Base-by-base conservation (phyloP, 2,113 vertebrate species). In the Stercorarius parasiticus region DNA sequence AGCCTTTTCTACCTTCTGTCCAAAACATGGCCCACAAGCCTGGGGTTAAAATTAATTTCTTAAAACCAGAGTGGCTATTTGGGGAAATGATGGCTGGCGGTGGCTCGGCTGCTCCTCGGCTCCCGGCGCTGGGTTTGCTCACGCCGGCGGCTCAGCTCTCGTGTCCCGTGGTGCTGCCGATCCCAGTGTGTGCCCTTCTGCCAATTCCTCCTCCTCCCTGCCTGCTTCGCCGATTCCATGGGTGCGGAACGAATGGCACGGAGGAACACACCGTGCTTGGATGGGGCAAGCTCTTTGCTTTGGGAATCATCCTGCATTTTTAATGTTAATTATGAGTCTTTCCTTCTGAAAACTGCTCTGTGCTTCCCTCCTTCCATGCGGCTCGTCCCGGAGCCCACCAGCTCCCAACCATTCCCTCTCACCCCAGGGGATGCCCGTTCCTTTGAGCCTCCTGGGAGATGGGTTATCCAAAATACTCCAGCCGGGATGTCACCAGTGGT, bases 361-460 rank as follows among this genome's bases (percentile, higher is more conserved):
- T 8, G 4, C 30, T 58, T 71, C 40, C 16, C 56, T 86, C 71
- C 65, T n/a, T 86, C 55, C 67, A n/a, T 15, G 62, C 0, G 13
- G 38, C 49, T 74, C 36, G 22, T 83, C 38, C 36, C 8, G 0
- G 42, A 7, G 15, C 40, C 47, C 10, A 1, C 11, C 12, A 4
- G 59, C 67, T 78, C 73, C 3, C 0, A 3, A 29, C 38, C 27
- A 2, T 71, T 49, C 18, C 36, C 36, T 47, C 9, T 0, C 26
- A 13, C 10, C 15, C 79, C 11, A 0, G 15, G 40, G 55, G 50
- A 6, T 8, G 4, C 59, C 47, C 18, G 0, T 0, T 73, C 36
- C 36, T 3, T 0, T 10, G 25, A 8, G 32, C 19, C n/a, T 72
- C 52, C 40, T 4, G 36, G 34, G 40, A 53, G 45, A 21, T 23